phyloP scores from a whole-genome alignment of 2,113 vertebrate genomes.

The Cyprinodon variegatus region DNA sequence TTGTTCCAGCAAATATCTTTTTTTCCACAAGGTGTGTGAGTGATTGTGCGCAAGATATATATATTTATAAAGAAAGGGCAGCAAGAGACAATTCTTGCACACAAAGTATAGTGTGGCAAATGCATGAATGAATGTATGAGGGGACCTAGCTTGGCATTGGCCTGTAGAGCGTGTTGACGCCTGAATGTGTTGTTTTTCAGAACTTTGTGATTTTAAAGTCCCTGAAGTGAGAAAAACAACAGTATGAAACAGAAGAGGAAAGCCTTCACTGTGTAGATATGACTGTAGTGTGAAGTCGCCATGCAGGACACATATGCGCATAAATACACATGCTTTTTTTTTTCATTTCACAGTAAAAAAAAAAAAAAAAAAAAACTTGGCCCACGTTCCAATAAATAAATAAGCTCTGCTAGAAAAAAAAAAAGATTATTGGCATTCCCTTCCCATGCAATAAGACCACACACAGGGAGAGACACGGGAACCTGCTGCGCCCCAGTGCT shows the following conservation, averaged over 20 bases:
- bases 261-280: slow-evolving; percentile 37
- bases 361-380: background rate
- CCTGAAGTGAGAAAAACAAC: slow-evolving; percentile 45
- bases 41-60: slow-evolving; percentile 20
- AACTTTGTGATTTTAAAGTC: slow-evolving; percentile 40
- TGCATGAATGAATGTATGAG: slow-evolving; percentile 71
- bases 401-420: slow-evolving; percentile 1
- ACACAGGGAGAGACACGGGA: slow-evolving; percentile 54
- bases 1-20: slow-evolving; percentile 18
- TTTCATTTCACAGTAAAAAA: background rate
- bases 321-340: background rate
- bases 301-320: slow-evolving; percentile 34
- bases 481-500: slow-evolving; percentile 48
- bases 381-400: slow-evolving; percentile 32
- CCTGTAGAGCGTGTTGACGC: slow-evolving; percentile 56
- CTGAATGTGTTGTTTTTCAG: slow-evolving; percentile 41
- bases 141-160: slow-evolving; percentile 9
- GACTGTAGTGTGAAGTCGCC: slow-evolving; percentile 40
- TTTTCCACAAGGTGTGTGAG: background rate
- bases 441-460: slow-evolving; percentile 37
- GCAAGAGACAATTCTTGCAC: slow-evolving; percentile 32
- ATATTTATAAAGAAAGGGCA: background rate
- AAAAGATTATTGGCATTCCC: slow-evolving; percentile 31
- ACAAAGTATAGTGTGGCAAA: slow-evolving; percentile 45
- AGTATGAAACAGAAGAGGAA: slow-evolving; percentile 1